These are phyloP conservation scores for Dolichomitus sp. DNA, from an alignment of 2,888 invertebrate genomes.

Conservation along the genomic window DNA sequence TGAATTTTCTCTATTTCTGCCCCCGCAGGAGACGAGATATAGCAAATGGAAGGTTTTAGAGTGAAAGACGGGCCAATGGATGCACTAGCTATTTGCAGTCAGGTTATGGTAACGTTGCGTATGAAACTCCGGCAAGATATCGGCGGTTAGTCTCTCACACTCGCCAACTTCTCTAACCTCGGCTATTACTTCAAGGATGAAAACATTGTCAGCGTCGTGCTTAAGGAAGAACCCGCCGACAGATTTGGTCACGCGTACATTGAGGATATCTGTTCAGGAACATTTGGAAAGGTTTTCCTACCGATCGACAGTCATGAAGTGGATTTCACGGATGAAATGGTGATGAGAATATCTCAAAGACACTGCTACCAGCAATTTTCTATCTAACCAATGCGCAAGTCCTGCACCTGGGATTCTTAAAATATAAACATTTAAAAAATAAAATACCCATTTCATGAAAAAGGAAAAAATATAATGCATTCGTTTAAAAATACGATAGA, in stretches of 20 bases:
- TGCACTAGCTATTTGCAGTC: conserved; percentile 79
- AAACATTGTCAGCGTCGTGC: conserved; percentile 82
- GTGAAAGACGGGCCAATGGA: conserved; percentile 81
- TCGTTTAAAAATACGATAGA: no score
- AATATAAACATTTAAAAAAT: no score
- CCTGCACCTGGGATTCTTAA: no score
- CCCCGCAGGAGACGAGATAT: conserved; percentile 61
- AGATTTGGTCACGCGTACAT: conserved; percentile 81
- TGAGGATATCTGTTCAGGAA: conserved; percentile 83
- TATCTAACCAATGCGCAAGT: conserved; percentile 28
- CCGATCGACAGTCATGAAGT: conserved; percentile 83
- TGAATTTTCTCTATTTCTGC: conserved; percentile 9
- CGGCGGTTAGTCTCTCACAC: neutral
- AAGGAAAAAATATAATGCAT: no score
- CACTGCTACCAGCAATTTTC: neutral
- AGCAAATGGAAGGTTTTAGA: conserved; percentile 78
- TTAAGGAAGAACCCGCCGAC: conserved; percentile 82
- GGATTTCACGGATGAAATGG: conserved; percentile 84
- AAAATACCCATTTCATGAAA: no score
- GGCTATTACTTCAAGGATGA: conserved; percentile 81
- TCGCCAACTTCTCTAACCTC: conserved; percentile 69
- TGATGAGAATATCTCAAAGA: conserved; percentile 68
- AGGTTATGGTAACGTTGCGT: conserved; percentile 82
- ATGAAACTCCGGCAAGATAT: conserved; percentile 73
- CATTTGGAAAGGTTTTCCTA: conserved; percentile 83